phyloP scores from a whole-genome alignment of 2,113 vertebrate genomes.

The Seriola aureovittata region DNA sequence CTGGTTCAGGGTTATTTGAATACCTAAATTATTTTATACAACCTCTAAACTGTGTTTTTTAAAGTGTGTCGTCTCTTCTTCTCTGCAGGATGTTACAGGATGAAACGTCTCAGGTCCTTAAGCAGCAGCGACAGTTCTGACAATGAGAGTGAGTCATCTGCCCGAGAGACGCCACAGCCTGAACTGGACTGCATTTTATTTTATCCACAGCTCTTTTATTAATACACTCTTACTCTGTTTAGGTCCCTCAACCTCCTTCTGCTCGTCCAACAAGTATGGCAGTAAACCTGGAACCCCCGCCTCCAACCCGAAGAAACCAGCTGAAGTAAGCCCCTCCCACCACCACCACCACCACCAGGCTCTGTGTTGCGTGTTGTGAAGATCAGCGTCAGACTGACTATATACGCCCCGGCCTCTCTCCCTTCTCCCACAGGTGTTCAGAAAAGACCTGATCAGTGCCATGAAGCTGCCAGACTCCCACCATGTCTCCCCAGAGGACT shows the following conservation, averaged over 20 bases:
- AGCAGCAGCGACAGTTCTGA: conserved; percentile 99
- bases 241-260: conserved; percentile 97
- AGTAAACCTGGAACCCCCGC: conserved; percentile 89
- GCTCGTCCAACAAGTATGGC: conserved; percentile 91
- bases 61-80: not conserved
- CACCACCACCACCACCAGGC: accelerated
- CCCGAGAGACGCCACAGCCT: not conserved
- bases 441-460: conserved; percentile 99
- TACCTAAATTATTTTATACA: no score
- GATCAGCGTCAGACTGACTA: not conserved
- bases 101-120: conserved; percentile 95
- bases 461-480: conserved; percentile 99
- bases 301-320: conserved; percentile 93
- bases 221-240: not conserved
- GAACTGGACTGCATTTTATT: not conserved
- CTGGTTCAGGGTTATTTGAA: not conserved
- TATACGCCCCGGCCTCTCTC: not conserved
- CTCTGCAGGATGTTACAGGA: conserved; percentile 92
- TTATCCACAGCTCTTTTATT: not conserved
- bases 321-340: conserved; percentile 87
- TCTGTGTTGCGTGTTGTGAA: no score
- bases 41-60: not conserved
- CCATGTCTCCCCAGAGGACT: conserved; percentile 93
- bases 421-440: conserved; percentile 89
- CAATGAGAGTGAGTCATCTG: conserved; percentile 92